Percentiles rank a stretch among this genome's conserved stretches.
Conservation (phyloP, 2,888 invertebrate genomes). For the Hyppa rectilinea region DNA sequence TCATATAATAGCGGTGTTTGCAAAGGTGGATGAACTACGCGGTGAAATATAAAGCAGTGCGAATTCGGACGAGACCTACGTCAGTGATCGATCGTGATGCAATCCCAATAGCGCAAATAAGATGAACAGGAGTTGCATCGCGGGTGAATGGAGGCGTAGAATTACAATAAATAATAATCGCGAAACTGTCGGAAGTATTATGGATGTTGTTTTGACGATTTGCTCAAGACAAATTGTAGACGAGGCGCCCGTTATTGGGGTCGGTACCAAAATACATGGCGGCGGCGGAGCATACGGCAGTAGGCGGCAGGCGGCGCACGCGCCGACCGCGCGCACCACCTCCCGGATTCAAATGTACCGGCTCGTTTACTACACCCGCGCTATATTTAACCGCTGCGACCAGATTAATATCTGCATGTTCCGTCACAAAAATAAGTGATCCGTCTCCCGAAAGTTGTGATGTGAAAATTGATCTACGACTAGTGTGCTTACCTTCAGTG, state of each 20-base stretch:
- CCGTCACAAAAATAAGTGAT: slow-evolving; percentile 84
- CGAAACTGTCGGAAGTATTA: slow-evolving; percentile 83
- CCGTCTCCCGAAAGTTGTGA: slow-evolving; percentile 78
- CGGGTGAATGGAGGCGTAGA: slow-evolving; percentile 67
- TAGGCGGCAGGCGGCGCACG: slow-evolving; percentile 88
- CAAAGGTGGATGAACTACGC: slow-evolving; percentile 63
- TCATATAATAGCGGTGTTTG: slow-evolving; percentile 54
- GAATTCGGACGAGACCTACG: slow-evolving; percentile 25
- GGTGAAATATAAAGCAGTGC: slow-evolving; percentile 41
- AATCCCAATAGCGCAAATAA: slow-evolving; percentile 42
- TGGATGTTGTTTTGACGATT: slow-evolving; percentile 86
- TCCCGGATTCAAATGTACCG: slow-evolving; percentile 82
- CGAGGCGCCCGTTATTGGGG: slow-evolving; percentile 88
- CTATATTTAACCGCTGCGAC: slow-evolving; percentile 89
- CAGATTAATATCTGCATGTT: slow-evolving; percentile 87
- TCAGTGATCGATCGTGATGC: slow-evolving; percentile 41
- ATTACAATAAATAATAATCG: slow-evolving; percentile 76
- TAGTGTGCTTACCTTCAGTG: slow-evolving; percentile 77
- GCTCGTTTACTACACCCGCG: slow-evolving; percentile 83
- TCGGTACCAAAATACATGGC: slow-evolving; percentile 89
- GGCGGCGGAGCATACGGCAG: slow-evolving; percentile 85
- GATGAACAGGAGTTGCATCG: slow-evolving; percentile 41
- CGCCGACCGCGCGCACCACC: slow-evolving; percentile 86
- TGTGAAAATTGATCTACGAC: slow-evolving; percentile 78
- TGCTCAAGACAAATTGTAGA: slow-evolving; percentile 88